These are phyloP conservation scores for Asobara japonica DNA, from an alignment of 1,140 invertebrate genomes.

Conservation along the genomic window DNA sequence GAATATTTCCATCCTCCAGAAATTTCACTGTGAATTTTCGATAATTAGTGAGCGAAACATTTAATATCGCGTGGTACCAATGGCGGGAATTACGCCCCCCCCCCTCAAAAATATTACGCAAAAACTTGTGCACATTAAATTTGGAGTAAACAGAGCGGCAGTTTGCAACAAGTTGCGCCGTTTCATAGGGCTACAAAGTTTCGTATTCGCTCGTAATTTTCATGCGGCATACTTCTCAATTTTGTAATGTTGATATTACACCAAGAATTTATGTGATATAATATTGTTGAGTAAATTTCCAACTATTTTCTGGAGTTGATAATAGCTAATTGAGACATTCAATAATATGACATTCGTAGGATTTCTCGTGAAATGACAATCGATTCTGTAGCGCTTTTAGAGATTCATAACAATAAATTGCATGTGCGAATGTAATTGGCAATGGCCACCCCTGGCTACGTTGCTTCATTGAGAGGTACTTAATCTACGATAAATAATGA, in stretches of 20 bases:
- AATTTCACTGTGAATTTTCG: too few species aligned
- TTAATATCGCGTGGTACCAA: too few species aligned
- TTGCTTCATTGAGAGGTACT: background rate
- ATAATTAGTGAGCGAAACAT: too few species aligned
- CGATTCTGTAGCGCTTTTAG: background rate
- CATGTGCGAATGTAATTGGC: too few species aligned
- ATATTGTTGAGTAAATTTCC: too few species aligned
- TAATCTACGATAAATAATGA: background rate
- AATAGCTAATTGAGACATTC: background rate
- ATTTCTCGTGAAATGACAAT: background rate
- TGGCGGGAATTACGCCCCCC: too few species aligned
- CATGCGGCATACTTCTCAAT: background rate
- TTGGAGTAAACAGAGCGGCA: background rate
- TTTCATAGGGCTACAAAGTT: background rate
- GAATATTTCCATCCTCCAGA: too few species aligned
- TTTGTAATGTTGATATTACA: too few species aligned
- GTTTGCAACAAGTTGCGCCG: background rate
- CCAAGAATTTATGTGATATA: too few species aligned
- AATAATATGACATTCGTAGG: background rate
- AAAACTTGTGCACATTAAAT: background rate
- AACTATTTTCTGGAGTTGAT: too few species aligned
- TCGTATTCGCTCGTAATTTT: background rate
- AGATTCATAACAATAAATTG: background rate
- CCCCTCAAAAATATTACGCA: too few species aligned
- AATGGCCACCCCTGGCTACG: too few species aligned